These are phyloP conservation scores for Amblyopsis hoosieri DNA, from an alignment of 2,797 vertebrate species.

Conservation along the genomic window DNA sequence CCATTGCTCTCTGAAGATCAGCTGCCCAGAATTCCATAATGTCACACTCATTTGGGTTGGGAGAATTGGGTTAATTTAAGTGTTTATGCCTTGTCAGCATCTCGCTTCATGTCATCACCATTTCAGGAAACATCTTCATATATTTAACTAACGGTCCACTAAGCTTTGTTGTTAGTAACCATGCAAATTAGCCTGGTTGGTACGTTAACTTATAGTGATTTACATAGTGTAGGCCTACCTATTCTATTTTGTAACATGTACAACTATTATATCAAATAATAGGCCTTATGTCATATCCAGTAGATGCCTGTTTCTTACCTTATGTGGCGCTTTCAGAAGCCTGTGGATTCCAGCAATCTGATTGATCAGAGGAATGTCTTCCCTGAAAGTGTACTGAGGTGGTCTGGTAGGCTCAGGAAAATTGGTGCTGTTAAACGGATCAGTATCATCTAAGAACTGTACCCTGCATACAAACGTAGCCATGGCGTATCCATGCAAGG, in stretches of 20 bases:
- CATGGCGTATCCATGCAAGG: constrained; percentile 83
- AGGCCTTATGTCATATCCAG: background rate
- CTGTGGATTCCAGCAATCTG: constrained; percentile 86
- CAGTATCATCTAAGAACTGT: constrained; percentile 89
- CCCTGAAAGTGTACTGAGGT: constrained; percentile 84
- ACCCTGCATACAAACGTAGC: constrained; percentile 85
- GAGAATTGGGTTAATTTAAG: constrained; percentile 23
- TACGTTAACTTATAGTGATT: constrained; percentile 7
- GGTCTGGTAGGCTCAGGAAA: constrained; percentile 88
- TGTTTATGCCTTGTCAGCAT: constrained; percentile 46
- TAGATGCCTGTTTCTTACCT: constrained; percentile 68
- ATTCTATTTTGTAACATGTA: no score
- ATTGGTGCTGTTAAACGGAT: constrained; percentile 89
- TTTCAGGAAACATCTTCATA: constrained; percentile 3
- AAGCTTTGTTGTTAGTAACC: constrained; percentile 51
- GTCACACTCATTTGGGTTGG: constrained; percentile 19
- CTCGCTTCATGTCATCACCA: constrained; percentile 16
- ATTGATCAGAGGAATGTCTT: constrained; percentile 84
- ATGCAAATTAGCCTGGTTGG: constrained; percentile 40
- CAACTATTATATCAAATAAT: background rate
- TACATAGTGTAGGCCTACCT: background rate
- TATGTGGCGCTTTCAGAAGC: constrained; percentile 85
- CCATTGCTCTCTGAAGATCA: constrained; percentile 37
- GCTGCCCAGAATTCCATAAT: constrained; percentile 37
- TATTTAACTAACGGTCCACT: constrained; percentile 26